Base-by-base conservation (phyloP, 2,113 vertebrate genomes). In the Columba livia region DNA sequence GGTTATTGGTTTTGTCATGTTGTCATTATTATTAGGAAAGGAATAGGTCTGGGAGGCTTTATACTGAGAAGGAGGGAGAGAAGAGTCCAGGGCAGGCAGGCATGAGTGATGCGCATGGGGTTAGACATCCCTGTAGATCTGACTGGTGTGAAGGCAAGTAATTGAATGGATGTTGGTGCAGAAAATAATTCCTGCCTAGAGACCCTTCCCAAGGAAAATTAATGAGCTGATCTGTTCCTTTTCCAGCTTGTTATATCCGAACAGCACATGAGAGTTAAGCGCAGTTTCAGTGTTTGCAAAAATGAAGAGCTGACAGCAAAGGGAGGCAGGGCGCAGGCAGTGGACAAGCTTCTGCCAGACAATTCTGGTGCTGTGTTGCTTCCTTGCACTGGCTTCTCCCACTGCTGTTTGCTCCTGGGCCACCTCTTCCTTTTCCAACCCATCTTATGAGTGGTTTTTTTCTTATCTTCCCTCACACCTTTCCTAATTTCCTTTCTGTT, bases 1-100 rank as follows among this genome's bases (percentile, higher is more conserved):
- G 61, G 81, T 96, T 97, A 97, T 96, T 96, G 92, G 95, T 85
- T 97, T 97, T 97, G 96, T 95, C 94, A 96, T 97, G 82, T 91
- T 94, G 94, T 94, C 97, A 91, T 96, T 94, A 90, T 94, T 95
- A 91, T 83, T 95, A 95, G 84, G 91, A 89, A 96, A 93, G 24
- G 0, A 60, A 96, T 94, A 90, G 89, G 85, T 96, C 95, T 96
- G 75, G 60, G 93, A 96, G 96, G 93, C 93, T 95, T 89, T 96
- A 64, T 70, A 66, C 73, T 1, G 12, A 88, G 70, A 80, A 94
- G 54, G 31, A 62, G 1, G 74, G 79, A 97, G 85, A 92, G 73
- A 84, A 72, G 77, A 79, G 93, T 96, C 84, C 85, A 61, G 88
- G 40, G 90, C 93, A 95, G 86, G 90, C 90, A 96, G 89, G 85